Percentiles rank a stretch among this genome's conserved stretches.
Evolutionary conservation across 2,797 vertebrate species (phyloP).

Genomic region (Neosilurus hyrtlii): DNA sequence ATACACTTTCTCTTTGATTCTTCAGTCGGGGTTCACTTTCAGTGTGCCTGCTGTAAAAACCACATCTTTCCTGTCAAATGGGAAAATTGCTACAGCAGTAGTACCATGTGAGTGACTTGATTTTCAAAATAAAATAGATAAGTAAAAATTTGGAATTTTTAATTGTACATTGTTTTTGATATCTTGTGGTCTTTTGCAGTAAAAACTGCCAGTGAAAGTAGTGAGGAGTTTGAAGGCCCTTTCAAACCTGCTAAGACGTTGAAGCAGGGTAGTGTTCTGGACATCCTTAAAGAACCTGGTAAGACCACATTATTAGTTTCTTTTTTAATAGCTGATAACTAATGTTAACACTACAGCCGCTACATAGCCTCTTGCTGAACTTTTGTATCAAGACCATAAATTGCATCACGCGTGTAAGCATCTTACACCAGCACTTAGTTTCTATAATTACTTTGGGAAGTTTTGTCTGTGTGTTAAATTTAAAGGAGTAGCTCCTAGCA

Average conservation of each 20-base stretch:
- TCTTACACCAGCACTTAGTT: neutral
- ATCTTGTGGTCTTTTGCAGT: constrained; percentile 56
- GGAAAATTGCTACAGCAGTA: constrained; percentile 66
- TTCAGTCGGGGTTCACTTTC: constrained; percentile 90
- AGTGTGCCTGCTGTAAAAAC: constrained; percentile 89
- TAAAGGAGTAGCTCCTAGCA: neutral
- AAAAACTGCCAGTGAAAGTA: constrained; percentile 69
- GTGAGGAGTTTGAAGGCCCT: constrained; percentile 79
- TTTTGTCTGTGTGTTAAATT: neutral
- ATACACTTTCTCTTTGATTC: neutral
- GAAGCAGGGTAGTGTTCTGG: constrained; percentile 93
- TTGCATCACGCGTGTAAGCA: neutral
- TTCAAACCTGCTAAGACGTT: constrained; percentile 85
- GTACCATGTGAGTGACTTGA: constrained; percentile 69
- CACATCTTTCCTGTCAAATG: constrained; percentile 72
- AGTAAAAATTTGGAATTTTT: neutral
- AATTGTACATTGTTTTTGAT: neutral
- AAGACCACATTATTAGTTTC: constrained; percentile 53
- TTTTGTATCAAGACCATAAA: neutral
- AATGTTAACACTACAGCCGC: neutral
- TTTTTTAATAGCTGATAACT: neutral
- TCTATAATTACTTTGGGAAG: neutral
- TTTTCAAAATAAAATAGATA: neutral
- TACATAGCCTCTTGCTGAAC: neutral
- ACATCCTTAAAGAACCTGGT: constrained; percentile 90